Evolutionary conservation across 1,140 invertebrate genomes (phyloP), one percentile per base, ranked within the genome.

Genomic region (Aricia agestis): DNA sequence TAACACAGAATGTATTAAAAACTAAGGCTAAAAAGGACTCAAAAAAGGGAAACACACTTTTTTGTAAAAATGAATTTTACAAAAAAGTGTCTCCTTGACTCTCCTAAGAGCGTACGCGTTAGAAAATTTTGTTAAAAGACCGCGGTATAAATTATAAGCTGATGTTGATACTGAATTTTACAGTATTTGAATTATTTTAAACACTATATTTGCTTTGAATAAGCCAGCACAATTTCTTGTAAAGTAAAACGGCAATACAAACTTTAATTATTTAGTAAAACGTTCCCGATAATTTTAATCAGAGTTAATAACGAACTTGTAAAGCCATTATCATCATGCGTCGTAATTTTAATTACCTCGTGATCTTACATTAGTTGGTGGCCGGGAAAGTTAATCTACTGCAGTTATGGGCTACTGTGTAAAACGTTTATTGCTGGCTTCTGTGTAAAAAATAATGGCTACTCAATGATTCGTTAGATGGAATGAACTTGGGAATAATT

Each of bases 281-380:
- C 1, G 45, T 52, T 52, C 11, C 45, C 11, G 45, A 52, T 52
- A 11, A 52, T 52, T 52, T 52, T 52, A 52, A 52, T 52, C 45
- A 11, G 3, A 52, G 45, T 52, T 74, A 74, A 71, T 74, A 52
- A 72, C 70, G 68, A 68, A 74, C 73, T 72, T 74, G 73, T 74
- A 67, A 61, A 72, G 72, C 70, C 73, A 77, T 77, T 75, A 76
- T 76, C 69, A 79, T 73, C 71, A 75, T 73, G 67, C 73, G 71
- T 79, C 72, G 76, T 74, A 77, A 74, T 79, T 79, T 77, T 79
- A 79, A 79, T 79, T 72, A 79, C 72, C 76, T 79, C 76, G 78
- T 77, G 76, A 79, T 75, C 70, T 71, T 69, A 68, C 71, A 79
- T 79, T 74, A 72, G 67, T 32, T 42, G 67, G 68, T 42, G 67